phyloP scores from a whole-genome alignment of 2,888 invertebrate genomes.

The Cepaea hortensis region DNA sequence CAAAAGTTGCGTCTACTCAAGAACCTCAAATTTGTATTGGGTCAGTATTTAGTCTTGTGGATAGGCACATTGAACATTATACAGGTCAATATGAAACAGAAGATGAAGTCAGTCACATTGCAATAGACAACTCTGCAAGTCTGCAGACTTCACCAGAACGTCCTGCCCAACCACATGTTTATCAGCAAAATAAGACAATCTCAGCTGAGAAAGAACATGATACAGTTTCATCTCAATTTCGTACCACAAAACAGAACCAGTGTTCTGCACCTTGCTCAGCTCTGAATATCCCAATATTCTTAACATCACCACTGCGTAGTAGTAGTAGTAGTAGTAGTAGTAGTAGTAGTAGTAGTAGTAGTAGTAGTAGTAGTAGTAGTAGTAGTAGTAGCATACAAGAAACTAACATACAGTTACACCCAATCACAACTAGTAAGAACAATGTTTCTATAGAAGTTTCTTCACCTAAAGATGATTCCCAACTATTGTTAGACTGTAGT shows the following conservation, averaged over 20 bases:
- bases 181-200: not conserved
- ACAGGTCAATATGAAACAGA: not conserved
- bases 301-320: no score
- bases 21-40: conserved; percentile 7
- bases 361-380: no score
- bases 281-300: no score
- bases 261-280: no score
- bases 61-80: not conserved
- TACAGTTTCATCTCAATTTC: not conserved
- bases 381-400: no score
- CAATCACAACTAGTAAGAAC: no score
- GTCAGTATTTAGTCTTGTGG: conserved; percentile 21
- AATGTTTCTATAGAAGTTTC: no score
- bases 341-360: no score
- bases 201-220: not conserved
- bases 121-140: not conserved
- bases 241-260: not conserved
- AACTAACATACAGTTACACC: no score
- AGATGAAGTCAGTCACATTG: not conserved
- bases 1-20: not conserved
- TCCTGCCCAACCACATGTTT: not conserved
- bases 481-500: no score
- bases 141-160: not conserved
- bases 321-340: no score
- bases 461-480: no score